phyloP scores from a whole-genome alignment of 1,140 invertebrate genomes.

The Goniozus legneri region DNA sequence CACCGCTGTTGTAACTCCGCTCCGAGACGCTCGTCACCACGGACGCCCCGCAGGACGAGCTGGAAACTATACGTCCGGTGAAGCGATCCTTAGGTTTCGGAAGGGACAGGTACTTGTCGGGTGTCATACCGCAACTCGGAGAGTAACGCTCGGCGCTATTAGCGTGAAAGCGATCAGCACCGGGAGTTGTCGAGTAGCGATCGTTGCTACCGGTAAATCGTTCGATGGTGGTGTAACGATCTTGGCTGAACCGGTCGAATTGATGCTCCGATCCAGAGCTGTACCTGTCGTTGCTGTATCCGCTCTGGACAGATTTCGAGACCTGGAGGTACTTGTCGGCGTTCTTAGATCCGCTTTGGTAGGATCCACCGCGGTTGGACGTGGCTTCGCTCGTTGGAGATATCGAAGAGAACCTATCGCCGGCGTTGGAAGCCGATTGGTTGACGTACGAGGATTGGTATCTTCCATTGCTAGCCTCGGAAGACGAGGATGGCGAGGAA shows the following conservation, averaged over 20 bases:
- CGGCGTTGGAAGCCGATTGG: constrained; percentile 18
- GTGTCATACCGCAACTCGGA: constrained; percentile 30
- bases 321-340: constrained; percentile 25
- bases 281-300: constrained; percentile 19
- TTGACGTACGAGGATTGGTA: constrained; percentile 24
- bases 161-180: constrained; percentile 36
- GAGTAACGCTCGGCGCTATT: constrained; percentile 39
- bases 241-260: constrained; percentile 29
- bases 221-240: constrained; percentile 33
- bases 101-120: constrained; percentile 51
- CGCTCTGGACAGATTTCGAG: constrained; percentile 26
- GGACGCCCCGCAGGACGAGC: constrained; percentile 36
- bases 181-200: constrained; percentile 31
- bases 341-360: constrained; percentile 13
- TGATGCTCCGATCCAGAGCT: constrained; percentile 18
- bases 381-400: constrained; percentile 24
- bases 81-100: constrained; percentile 52
- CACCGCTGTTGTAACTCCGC: constrained; percentile 11
- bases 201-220: constrained; percentile 13
- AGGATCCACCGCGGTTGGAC: constrained; percentile 12
- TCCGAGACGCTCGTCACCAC: constrained; percentile 31
- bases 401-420: constrained; percentile 24
- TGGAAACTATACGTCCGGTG: constrained; percentile 44
- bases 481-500: constrained; percentile 56
- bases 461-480: constrained; percentile 44